These are phyloP conservation scores for Decapterus maruadsi DNA, from an alignment of 2,797 vertebrate genomes.

Conservation along the genomic window DNA sequence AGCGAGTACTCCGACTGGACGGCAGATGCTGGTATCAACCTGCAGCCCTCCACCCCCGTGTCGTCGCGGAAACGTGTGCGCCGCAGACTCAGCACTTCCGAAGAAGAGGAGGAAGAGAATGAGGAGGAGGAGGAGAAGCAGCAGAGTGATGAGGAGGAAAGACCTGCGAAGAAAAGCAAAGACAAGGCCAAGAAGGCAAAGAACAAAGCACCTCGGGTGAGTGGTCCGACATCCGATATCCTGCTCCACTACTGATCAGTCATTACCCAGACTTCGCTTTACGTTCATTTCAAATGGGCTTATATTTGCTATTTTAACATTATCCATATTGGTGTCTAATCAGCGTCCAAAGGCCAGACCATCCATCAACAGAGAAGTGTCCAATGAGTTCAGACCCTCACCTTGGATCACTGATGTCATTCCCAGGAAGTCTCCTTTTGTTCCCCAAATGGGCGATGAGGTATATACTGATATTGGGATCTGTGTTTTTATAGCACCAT, in stretches of 20 bases:
- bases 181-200: constrained; percentile 81
- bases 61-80: constrained; percentile 86
- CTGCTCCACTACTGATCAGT: background rate
- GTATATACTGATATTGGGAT: constrained; percentile 73
- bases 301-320: background rate
- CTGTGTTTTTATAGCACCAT: background rate
- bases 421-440: constrained; percentile 95
- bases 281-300: background rate
- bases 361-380: constrained; percentile 86
- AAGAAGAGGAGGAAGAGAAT: constrained; percentile 89
- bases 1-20: constrained; percentile 97
- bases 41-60: constrained; percentile 89
- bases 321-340: constrained; percentile 28
- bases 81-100: constrained; percentile 90
- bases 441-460: constrained; percentile 99
- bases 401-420: constrained; percentile 96
- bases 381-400: constrained; percentile 93
- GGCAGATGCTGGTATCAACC: constrained; percentile 92
- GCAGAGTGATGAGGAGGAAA: constrained; percentile 88
- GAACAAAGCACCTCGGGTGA: constrained; percentile 83
- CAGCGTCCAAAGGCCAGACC: constrained; percentile 84
- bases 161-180: constrained; percentile 72
- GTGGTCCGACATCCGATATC: constrained; percentile 42
- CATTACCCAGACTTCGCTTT: background rate
- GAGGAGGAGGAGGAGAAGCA: constrained; percentile 82